phyloP scores from a whole-genome alignment of 1,140 invertebrate genomes.

The Saccostrea echinata region DNA sequence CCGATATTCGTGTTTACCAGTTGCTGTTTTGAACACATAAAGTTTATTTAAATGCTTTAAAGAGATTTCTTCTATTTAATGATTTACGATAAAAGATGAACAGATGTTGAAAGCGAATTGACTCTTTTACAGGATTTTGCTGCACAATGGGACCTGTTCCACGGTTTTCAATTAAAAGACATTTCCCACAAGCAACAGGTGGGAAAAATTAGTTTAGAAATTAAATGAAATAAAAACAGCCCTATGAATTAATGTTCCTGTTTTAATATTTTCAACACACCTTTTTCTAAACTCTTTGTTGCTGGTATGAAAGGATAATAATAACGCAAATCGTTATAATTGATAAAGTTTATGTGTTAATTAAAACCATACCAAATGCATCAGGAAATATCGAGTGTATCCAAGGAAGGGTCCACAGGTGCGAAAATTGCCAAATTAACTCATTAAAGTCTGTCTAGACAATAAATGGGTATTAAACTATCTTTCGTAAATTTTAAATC shows the following conservation, averaged over 20 bases:
- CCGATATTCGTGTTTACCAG: constrained; percentile 1
- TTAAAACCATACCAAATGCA: neutral
- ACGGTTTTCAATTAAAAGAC: neutral
- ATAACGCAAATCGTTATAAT: neutral
- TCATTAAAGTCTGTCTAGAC: neutral
- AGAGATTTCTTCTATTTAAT: constrained; percentile 14
- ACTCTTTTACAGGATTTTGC: constrained; percentile 11
- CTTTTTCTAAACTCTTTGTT: neutral
- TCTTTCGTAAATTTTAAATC: neutral
- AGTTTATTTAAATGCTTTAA: constrained; percentile 38
- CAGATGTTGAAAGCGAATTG: constrained; percentile 15
- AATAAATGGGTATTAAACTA: neutral
- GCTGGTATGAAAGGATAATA: neutral
- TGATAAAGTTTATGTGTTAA: neutral
- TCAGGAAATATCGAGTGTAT: neutral
- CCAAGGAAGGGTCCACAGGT: neutral
- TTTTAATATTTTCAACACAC: neutral
- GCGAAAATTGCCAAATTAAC: neutral
- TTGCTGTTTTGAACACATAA: constrained; percentile 13
- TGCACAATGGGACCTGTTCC: neutral
- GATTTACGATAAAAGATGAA: neutral
- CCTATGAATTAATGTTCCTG: neutral
- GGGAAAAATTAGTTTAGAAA: neutral
- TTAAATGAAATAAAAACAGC: constrained; percentile 18
- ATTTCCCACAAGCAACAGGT: neutral